Base-by-base conservation (phyloP, 2,113 vertebrate species). In the Leucopsar rothschildi region DNA sequence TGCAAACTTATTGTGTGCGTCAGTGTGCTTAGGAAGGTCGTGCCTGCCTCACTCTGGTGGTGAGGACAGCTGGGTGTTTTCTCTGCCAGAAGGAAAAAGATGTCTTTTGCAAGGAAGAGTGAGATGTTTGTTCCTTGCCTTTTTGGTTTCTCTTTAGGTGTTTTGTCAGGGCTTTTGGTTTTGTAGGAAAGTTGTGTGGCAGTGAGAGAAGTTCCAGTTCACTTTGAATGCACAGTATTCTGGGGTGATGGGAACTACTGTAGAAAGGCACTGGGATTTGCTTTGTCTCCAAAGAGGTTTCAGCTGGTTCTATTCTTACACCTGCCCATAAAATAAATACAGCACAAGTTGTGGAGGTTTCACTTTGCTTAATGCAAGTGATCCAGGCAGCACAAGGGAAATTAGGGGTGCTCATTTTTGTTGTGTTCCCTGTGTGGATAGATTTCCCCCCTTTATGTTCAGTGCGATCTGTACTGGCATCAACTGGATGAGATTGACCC, bases 161-260 rank as follows among this genome's bases (percentile, higher is more conserved):
- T 66, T 78, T 91, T 89, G 35, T 87, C 10, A 28, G 35, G 82
- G 21, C 31, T 86, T 64, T 60, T 50, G 17, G 65, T 71, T 80
- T 86, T 11, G 2, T 24, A 31, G 24, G 27, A 10, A 50, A 47
- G 45, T 53, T 55, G 10, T 40, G 4, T 25, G 45, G 49, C 56
- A 40, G 42, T 35, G 33, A 29, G 42, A 50, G 68, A 33, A 64
- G 29, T 33, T 88, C 63, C 35, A 50, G 37, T 17, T 85, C 35
- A 3, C 37, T 91, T 70, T 66, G 52, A 55, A 52, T 52, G 35
- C 15, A 25, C 23, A 2, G 47, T 47, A 42, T 53, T 85, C 13
- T 7, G 0, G 39, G 22, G 11, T 0, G 1, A 9, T 44, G 31
- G n/a, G 45, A 84, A 19, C 52, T 55, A 3, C 28, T 53, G 2